Evolutionary conservation across 2,888 invertebrate genomes (phyloP), one percentile per base, ranked within the genome.

Genomic region (Thalpophila matura): DNA sequence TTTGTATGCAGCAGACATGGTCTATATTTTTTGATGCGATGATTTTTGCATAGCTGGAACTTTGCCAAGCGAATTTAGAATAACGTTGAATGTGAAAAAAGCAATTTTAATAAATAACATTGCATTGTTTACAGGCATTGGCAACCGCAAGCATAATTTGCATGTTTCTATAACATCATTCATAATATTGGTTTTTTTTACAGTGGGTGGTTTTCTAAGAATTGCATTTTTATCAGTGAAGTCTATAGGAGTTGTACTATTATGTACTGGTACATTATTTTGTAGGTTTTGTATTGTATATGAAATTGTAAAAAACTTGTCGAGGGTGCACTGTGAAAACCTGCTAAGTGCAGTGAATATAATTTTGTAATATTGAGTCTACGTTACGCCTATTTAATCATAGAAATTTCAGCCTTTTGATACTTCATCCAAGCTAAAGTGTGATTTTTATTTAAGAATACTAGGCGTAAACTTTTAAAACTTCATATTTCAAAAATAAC

Each of bases 1-100:
- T 79, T 77, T 61, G 63, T 74, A 88, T 91, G 90, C 92, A 68
- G 62, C 70, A 59, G 82, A 79, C 81, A 83, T 73, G 50, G 64
- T 63, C 75, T 74, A 85, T 86, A 86, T 85, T 83, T 88, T 90
- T 88, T 83, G 83, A 85, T 87, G 81, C 74, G 78, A 83, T 83
- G 77, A 88, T 89, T 87, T 90, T 84, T 88, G 84, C 87, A 88
- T 87, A 79, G 80, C 70, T 93, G 93, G 93, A 86, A 63, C 56
- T 58, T 63, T 71, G 89, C 94, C 93, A 93, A 89, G 76, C 69
- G 72, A 83, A 83, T 84, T 90, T 87, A 87, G 86, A 89, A 87
- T 86, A 81, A 73, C 49, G 79, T 69, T 82, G 82, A 86, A 86
- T 86, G 82, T 82, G 83, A 86, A 91, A 89, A 90, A 88, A 88